Evolutionary conservation across 2,888 invertebrate species (phyloP).

Genomic region (Cheilosia impressa): DNA sequence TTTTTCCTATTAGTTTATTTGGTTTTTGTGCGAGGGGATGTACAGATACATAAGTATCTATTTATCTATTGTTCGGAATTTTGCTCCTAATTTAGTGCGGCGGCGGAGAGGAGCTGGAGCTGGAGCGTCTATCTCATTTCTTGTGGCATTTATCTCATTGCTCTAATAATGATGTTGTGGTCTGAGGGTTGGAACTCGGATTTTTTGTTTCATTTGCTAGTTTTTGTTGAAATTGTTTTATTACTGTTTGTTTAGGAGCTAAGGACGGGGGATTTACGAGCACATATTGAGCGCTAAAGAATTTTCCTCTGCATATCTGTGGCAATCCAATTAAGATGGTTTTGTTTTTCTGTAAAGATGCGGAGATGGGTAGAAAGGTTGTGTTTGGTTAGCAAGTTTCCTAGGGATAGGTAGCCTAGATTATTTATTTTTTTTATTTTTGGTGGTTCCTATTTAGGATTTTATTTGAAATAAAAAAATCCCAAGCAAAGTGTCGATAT

Average conservation of each 20-base stretch:
- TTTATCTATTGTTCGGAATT: conserved; percentile 73
- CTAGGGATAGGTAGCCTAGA: no score
- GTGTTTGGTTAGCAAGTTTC: no score
- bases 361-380: no score
- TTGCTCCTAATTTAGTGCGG: conserved; percentile 61
- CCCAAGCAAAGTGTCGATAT: no score
- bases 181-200: conserved; percentile 64
- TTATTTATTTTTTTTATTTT: no score
- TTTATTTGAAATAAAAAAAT: no score
- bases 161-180: conserved; percentile 74
- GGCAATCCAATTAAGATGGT: conserved; percentile 64
- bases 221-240: conserved; percentile 67
- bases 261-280: conserved; percentile 40
- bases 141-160: conserved; percentile 74
- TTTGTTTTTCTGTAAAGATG: conserved; percentile 14
- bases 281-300: conserved; percentile 37
- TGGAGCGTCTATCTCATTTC: conserved; percentile 68
- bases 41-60: conserved; percentile 71
- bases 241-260: conserved; percentile 63
- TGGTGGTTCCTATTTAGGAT: no score
- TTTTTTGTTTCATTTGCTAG: conserved; percentile 10
- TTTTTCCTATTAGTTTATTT: conserved; percentile 70
- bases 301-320: conserved; percentile 22
- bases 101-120: neutral
- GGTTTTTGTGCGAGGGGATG: conserved; percentile 56